Conservation (phyloP, 2,113 vertebrate genomes). For the Gobio gobio region DNA sequence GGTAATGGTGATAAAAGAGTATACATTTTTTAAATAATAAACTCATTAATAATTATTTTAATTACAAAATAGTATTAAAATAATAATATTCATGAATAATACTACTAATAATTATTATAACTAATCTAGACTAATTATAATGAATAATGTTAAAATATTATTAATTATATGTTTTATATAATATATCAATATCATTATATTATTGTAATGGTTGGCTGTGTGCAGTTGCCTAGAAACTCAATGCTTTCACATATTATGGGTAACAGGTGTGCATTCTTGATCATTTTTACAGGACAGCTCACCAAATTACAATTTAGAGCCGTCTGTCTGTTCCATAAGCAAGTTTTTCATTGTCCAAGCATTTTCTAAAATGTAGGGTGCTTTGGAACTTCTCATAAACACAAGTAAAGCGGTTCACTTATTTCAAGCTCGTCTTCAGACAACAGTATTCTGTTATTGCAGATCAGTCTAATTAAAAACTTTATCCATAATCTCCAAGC, state of each 20-base stretch:
- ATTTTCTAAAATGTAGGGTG: not conserved
- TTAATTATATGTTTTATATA: not conserved
- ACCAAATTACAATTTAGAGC: not conserved
- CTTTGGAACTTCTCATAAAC: not conserved
- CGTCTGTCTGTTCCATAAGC: not conserved
- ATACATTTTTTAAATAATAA: too few relatives aligned
- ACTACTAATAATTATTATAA: too few relatives aligned
- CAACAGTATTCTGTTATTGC: constrained; percentile 2
- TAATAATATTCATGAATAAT: too few relatives aligned
- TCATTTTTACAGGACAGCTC: not conserved
- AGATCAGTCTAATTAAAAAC: constrained; percentile 68
- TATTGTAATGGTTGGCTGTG: not conserved
- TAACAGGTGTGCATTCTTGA: not conserved
- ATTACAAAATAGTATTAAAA: too few relatives aligned
- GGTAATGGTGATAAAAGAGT: too few relatives aligned
- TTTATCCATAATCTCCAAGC: constrained; percentile 52
- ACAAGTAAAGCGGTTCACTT: constrained; percentile 4
- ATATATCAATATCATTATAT: not conserved
- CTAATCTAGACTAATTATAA: too few relatives aligned
- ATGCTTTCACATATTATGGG: not conserved
- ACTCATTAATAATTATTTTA: too few relatives aligned
- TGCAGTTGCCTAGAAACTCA: not conserved
- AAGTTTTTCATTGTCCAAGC: not conserved
- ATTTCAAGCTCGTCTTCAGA: constrained; percentile 20
- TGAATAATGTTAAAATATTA: too few relatives aligned